A percentile compares a stretch with the other conserved stretches of the same genome.
Conservation (phyloP, 2,113 vertebrate species). For the Sapajus apella region DNA sequence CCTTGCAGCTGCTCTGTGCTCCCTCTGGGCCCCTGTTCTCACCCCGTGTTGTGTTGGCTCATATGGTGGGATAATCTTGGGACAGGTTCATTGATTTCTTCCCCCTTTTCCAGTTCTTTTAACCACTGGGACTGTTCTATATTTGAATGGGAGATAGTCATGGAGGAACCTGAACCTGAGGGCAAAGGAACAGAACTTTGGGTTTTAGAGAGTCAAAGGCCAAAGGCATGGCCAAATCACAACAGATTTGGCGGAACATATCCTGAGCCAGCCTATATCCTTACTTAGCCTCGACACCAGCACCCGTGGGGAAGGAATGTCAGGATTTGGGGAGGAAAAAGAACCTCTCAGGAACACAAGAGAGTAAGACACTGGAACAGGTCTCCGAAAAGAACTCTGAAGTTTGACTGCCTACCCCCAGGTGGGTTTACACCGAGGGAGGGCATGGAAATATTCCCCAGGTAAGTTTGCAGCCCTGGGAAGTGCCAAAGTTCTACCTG, state of each 20-base stretch:
- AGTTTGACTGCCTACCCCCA: background rate
- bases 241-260: background rate
- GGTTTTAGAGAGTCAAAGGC: background rate
- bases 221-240: background rate
- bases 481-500: rapidly evolving
- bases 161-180: background rate
- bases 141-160: no score
- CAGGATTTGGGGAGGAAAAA: background rate
- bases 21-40: rapidly evolving
- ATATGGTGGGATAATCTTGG: rapidly evolving
- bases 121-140: rapidly evolving
- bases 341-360: background rate
- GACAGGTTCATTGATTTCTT: background rate
- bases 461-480: no score
- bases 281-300: background rate
- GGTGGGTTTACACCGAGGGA: background rate
- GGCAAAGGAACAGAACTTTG: background rate
- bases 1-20: background rate
- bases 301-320: background rate
- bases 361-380: rapidly evolving
- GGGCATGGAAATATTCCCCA: no score
- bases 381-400: background rate
- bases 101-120: background rate
- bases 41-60: background rate
- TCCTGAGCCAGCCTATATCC: background rate